phyloP scores from a whole-genome alignment of 2,113 vertebrate genomes.

The Hypomesus transpacificus region DNA sequence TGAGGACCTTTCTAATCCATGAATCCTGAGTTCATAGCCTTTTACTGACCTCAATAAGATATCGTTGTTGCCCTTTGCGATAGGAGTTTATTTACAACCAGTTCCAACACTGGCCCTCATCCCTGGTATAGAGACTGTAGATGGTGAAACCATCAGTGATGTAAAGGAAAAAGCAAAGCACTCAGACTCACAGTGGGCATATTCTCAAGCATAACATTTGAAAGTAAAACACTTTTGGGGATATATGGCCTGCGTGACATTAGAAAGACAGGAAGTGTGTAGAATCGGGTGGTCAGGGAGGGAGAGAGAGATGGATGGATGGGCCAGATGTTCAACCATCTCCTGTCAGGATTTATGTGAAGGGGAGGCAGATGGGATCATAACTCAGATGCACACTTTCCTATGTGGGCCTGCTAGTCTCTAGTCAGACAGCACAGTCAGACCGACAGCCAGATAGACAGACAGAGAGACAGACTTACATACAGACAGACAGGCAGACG shows the following conservation, averaged over 20 bases:
- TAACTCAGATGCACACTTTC: neutral
- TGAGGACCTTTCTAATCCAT: conserved; percentile 6
- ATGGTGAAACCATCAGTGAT: neutral
- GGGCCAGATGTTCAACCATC: neutral
- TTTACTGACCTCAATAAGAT: neutral
- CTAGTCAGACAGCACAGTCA: too few species aligned
- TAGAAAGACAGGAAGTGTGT: neutral
- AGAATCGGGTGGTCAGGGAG: neutral
- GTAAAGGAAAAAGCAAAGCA: conserved; percentile 23
- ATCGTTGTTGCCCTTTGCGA: too few species aligned
- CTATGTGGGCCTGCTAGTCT: too few species aligned
- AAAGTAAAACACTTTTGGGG: neutral
- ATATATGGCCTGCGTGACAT: neutral
- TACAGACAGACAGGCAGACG: neutral
- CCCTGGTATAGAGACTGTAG: neutral
- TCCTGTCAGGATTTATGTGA: neutral
- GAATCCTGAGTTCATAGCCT: neutral
- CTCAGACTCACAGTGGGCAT: neutral
- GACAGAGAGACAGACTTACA: neutral
- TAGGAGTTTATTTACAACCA: neutral
- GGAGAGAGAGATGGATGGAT: neutral
- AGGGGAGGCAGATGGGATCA: conserved; percentile 7
- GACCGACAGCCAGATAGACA: too few species aligned
- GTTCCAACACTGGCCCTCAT: conserved; percentile 13
- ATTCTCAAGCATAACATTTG: conserved; percentile 17